Evolutionary conservation across 30 jellyfish, hydroid and myxozoan species (phyloP), one percentile per base, ranked within the genome.

Genomic region (Mastigias papua): DNA sequence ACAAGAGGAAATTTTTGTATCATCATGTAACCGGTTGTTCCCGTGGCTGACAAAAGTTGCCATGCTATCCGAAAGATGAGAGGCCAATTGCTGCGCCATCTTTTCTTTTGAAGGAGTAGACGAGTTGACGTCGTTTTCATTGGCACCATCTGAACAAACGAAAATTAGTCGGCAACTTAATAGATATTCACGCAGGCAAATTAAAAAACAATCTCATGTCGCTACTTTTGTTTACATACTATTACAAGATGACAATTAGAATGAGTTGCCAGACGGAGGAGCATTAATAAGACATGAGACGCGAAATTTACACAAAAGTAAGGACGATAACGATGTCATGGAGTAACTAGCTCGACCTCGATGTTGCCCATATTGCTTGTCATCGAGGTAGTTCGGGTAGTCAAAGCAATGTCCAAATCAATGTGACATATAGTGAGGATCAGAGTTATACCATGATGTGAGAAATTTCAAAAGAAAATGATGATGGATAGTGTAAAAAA

Each of bases 1-100:
- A 48, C 91, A 72, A 21, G 86, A 26, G 21, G 86, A 27, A 62
- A 50, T 28, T 16, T 34, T 72, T 58, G 83, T 23, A 19, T 72
- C 91, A 33, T 88, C 97, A 22, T 21, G 33, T 17, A 46, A 32
- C 54, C 80, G 76, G 58, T 72, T 69, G 86, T 58, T 76, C 20
- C 93, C 93, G 34, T 69, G 91, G 61, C 69, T 79, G 58, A 88
- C 78, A 76, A 75, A 88, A 21, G 75, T 68, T 1, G 97, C 97
- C 88, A 88, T 80, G 71, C 80, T 88, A 73, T 88, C 97, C 46
- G 97, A 75, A 2, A 88, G 86, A 32, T 88, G 97, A 48, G 91
- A 27, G 57, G 97, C 97, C 57, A 88, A 71, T 22, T 71, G 71
- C 92, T 88, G 90, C 32, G 88, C 97, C 88, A 88, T 62, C 57